Percentiles rank a stretch among this genome's conserved stretches.
These are phyloP conservation scores for Nephila pilipes DNA, from an alignment of 1,140 invertebrate genomes.

Conservation along the genomic window DNA sequence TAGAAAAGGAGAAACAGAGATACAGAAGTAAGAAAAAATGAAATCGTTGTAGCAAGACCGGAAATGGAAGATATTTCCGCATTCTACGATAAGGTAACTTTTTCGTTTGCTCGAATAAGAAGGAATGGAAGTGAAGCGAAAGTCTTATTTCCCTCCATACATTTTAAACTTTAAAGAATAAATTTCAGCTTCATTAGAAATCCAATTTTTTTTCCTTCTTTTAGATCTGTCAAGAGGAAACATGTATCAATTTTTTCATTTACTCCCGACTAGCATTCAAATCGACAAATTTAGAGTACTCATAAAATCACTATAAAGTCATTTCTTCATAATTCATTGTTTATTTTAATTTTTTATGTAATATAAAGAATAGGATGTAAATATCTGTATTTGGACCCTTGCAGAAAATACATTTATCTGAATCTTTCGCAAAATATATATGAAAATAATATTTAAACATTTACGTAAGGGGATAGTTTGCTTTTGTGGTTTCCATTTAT, in stretches of 20 bases:
- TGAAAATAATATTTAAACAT: too few species aligned
- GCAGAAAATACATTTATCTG: neutral
- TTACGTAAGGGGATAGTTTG: too few species aligned
- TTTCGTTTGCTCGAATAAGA: conserved; percentile 24
- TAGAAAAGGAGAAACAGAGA: conserved; percentile 22
- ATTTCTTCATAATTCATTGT: neutral
- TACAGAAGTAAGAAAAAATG: neutral
- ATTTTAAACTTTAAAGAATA: neutral
- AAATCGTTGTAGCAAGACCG: conserved; percentile 41
- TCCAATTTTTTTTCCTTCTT: neutral
- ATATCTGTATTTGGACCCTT: too few species aligned
- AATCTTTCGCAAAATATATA: too few species aligned
- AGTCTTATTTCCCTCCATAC: neutral
- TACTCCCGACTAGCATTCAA: conserved; percentile 3
- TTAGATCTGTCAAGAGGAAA: conserved; percentile 42
- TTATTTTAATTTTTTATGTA: too few species aligned
- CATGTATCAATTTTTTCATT: conserved; percentile 39
- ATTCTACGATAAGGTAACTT: conserved; percentile 57
- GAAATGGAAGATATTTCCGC: conserved; percentile 68
- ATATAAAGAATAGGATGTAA: too few species aligned
- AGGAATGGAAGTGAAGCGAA: conserved; percentile 55
- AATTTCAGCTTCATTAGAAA: conserved; percentile 67
- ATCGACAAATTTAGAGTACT: conserved; percentile 34
- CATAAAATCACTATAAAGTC: neutral
- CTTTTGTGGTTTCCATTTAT: too few species aligned